Percentiles rank a stretch among this genome's conserved stretches.
phyloP scores from a whole-genome alignment of 2,888 invertebrate genomes.

The Phengaris arion region DNA sequence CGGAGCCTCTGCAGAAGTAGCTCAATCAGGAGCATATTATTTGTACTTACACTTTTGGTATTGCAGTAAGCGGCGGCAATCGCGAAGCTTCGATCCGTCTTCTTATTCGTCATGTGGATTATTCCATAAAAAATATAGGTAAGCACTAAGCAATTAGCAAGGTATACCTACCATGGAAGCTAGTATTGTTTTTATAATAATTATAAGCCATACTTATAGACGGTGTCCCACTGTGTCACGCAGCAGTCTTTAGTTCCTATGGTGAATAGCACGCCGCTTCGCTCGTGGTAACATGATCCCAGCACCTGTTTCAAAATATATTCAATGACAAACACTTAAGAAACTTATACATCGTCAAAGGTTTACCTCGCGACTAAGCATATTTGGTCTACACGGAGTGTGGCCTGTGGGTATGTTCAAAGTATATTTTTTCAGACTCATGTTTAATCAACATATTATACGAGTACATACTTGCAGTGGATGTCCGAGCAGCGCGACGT shows the following conservation, averaged over 20 bases:
- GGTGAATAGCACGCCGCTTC: slow-evolving; percentile 57
- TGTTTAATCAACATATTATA: too few relatives aligned
- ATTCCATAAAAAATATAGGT: background rate
- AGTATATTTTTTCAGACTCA: too few relatives aligned
- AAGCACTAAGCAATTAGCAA: background rate
- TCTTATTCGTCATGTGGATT: too few relatives aligned
- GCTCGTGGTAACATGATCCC: slow-evolving; percentile 59
- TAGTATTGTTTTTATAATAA: background rate
- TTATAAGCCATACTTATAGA: slow-evolving; percentile 51
- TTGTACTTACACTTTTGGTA: too few relatives aligned
- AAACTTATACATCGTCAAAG: too few relatives aligned
- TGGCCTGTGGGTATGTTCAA: too few relatives aligned
- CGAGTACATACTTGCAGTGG: slow-evolving; percentile 75
- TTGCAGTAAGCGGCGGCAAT: too few relatives aligned
- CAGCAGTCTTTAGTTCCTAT: slow-evolving; percentile 62
- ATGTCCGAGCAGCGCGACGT: slow-evolving; percentile 82
- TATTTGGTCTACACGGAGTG: too few relatives aligned
- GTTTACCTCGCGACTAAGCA: too few relatives aligned
- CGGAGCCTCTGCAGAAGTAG: too few relatives aligned
- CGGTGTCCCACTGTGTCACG: slow-evolving; percentile 62
- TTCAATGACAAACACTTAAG: background rate
- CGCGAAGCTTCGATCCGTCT: too few relatives aligned
- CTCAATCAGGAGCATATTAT: too few relatives aligned
- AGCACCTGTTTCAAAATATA: slow-evolving; percentile 45
- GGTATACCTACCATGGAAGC: background rate